Percentiles rank a stretch among this genome's conserved stretches.
phyloP scores from a whole-genome alignment of 1,140 invertebrate species.

The Scaptomyza graminum region DNA sequence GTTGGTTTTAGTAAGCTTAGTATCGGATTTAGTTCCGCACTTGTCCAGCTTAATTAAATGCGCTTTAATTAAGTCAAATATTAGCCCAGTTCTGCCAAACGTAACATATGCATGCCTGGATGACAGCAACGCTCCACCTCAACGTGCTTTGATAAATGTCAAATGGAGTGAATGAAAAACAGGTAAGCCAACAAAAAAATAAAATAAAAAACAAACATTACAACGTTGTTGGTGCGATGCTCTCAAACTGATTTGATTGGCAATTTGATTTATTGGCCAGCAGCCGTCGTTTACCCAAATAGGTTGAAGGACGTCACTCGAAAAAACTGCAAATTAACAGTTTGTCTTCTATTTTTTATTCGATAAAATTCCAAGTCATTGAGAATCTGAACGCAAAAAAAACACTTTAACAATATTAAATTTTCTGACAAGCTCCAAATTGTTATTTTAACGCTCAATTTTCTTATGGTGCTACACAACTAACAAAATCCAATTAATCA shows the following conservation, averaged over 20 bases:
- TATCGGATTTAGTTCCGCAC: conserved; percentile 30
- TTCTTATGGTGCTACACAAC: not conserved
- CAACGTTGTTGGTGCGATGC: conserved; percentile 10
- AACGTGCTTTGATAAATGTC: conserved; percentile 57
- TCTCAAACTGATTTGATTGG: conserved; percentile 63
- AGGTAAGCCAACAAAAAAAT: too few relatives aligned
- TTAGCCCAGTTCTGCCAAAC: conserved; percentile 47
- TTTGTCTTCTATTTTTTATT: not conserved
- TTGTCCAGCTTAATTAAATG: conserved; percentile 62
- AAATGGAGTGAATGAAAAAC: conserved; percentile 1
- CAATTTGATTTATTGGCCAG: conserved; percentile 76
- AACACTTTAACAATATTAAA: too few relatives aligned
- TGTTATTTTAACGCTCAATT: not conserved
- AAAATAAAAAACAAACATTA: not conserved
- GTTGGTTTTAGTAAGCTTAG: conserved; percentile 4
- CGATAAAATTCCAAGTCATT: not conserved
- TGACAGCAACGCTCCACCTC: conserved; percentile 7
- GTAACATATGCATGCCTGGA: conserved; percentile 38
- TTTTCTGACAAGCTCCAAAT: too few relatives aligned
- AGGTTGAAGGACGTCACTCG: not conserved
- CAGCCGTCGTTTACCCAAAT: conserved; percentile 51
- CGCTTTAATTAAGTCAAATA: conserved; percentile 72
- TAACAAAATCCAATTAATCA: not conserved
- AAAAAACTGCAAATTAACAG: too few relatives aligned
- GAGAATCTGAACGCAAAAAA: too few relatives aligned